phyloP scores from a whole-genome alignment of 2,113 vertebrate species.

The Pedetes capensis region DNA sequence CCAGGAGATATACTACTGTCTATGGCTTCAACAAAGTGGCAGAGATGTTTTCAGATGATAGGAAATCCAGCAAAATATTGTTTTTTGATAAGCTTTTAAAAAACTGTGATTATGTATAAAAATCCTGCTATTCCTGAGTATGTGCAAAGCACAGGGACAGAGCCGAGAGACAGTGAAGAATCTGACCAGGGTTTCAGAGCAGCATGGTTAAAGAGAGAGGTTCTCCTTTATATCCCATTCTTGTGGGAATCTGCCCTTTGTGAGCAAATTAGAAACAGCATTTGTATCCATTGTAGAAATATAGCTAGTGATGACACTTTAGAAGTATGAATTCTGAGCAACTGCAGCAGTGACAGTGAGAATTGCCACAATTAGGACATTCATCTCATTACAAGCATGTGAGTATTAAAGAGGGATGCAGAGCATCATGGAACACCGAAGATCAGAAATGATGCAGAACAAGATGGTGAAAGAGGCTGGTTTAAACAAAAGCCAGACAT shows the following conservation, averaged over 20 bases:
- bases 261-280: conserved; percentile 43
- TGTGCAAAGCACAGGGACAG: background rate
- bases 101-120: background rate
- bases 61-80: conserved; percentile 14
- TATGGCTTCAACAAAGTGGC: background rate
- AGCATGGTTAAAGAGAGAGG: background rate
- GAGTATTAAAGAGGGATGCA: background rate
- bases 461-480: conserved; percentile 34
- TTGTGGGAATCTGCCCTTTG: background rate
- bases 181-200: background rate
- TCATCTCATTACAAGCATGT: background rate
- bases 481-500: background rate
- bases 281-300: background rate
- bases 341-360: background rate
- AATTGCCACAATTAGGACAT: background rate
- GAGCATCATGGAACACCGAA: background rate
- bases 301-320: conserved; percentile 24
- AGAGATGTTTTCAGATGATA: conserved; percentile 33
- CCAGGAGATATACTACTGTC: background rate
- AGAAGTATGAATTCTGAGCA: background rate
- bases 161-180: background rate
- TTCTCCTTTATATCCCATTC: background rate
- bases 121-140: background rate
- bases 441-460: background rate
- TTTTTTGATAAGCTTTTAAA: background rate